A percentile compares a stretch with the other conserved stretches of the same genome.
Evolutionary conservation across 2,797 vertebrate genomes (phyloP).

Genomic region (Semotilus atromaculatus): DNA sequence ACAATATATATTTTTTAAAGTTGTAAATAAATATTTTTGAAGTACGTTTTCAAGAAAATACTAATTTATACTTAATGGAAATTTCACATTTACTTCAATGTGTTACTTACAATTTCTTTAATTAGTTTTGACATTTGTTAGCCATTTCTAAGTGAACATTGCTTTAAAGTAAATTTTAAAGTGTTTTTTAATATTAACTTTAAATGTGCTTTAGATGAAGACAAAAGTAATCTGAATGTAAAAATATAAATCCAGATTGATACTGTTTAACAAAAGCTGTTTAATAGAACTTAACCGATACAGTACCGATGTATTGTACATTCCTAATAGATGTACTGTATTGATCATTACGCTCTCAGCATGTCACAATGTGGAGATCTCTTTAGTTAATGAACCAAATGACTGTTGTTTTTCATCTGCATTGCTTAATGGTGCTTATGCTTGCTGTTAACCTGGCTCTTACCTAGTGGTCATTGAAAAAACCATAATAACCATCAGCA

Average conservation of each 20-base stretch:
- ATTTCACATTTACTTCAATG: too few relatives aligned
- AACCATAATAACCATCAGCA: neutral
- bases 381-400: neutral
- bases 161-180: too few relatives aligned
- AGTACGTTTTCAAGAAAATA: neutral
- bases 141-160: too few relatives aligned
- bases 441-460: neutral
- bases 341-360: neutral
- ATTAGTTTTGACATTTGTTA: neutral
- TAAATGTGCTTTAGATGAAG: neutral
- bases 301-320: neutral
- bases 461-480: constrained; percentile 25
- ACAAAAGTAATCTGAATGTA: neutral
- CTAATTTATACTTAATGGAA: too few relatives aligned
- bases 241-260: neutral
- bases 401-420: neutral
- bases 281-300: neutral
- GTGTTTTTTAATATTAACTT: too few relatives aligned
- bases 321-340: neutral
- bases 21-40: neutral
- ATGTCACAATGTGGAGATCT: neutral
- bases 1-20: neutral
- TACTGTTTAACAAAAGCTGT: neutral
- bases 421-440: constrained; percentile 14
- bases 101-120: neutral